Conservation (phyloP, 2,797 vertebrate genomes). For the Helarctos malayanus region DNA sequence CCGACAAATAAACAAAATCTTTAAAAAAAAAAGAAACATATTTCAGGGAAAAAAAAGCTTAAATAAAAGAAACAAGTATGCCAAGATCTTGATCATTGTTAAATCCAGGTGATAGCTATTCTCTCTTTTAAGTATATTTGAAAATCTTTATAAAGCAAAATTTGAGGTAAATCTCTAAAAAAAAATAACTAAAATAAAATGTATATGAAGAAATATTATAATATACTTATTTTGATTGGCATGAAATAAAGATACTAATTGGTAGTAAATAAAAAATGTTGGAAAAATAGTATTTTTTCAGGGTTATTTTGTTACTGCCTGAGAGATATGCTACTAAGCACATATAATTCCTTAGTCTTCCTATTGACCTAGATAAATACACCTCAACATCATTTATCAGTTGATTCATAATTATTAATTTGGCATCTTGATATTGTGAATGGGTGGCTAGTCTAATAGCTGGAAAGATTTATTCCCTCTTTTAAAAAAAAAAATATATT, state of each 20-base stretch:
- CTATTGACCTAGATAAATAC: background rate
- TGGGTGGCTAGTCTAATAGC: background rate
- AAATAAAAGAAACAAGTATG: background rate
- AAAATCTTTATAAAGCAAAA: background rate
- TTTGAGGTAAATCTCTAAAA: background rate
- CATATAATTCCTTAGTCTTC: background rate
- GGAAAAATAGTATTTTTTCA: background rate
- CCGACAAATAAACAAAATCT: background rate
- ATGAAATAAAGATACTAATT: background rate
- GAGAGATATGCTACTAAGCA: background rate
- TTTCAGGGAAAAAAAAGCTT: background rate
- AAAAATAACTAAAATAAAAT: background rate
- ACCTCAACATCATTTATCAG: background rate
- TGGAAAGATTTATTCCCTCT: background rate
- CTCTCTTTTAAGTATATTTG: background rate
- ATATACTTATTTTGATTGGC: background rate
- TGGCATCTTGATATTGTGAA: background rate
- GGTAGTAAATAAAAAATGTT: background rate
- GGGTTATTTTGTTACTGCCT: background rate
- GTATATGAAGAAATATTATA: background rate
- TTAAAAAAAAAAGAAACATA: background rate
- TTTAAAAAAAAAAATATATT: background rate
- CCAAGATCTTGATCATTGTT: background rate
- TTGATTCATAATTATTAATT: conserved; percentile 16
- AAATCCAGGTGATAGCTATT: background rate